Evolutionary conservation across 2,888 invertebrate species (phyloP), one percentile per base, ranked within the genome.

Genomic region (Cryptus viduatorius): DNA sequence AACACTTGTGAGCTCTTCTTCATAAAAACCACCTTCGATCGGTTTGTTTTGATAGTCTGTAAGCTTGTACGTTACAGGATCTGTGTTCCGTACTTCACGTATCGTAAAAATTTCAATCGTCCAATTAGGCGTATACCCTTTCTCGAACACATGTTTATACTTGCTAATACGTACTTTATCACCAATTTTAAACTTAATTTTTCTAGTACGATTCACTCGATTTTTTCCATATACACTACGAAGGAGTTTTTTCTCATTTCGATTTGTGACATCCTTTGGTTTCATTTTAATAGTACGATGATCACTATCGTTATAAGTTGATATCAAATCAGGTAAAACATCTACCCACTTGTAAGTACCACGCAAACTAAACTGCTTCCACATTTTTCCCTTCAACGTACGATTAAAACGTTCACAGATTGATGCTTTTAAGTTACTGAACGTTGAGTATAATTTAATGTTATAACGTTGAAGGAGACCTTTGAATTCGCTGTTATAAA

Each of bases 271-370:
- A 79, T 92, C 87, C 50, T 44, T 80, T 2, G 92, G 91, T 77
- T 85, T 86, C 88, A 91, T 90, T 75, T 86, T 85, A 77, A 91
- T 92, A 48, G 90, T 92, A 50, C 88, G 78, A 89, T 92, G 91
- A 83, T 87, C 89, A 16, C 79, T 88, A 73, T 89, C 80, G 82
- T 92, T 93, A 4, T 93, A 93, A 42, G 16, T 8, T 0, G 16
- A n/a, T 10, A 87, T 31, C n/a, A 84, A 76, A n/a, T 79, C 73
- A 14, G 46, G 14, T 48, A 87, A 59, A 53, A 86, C 83, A 29
- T 87, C 44, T 0, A 84, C 1, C 87, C 86, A 89, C 37, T 86
- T 85, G 59, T 86, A 86, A 37, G 78, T 87, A 8, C 86, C 86
- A 31, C 75, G 83, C n/a, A 88, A 44, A 68, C 79, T 86, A 59